Percentiles rank a stretch among this genome's conserved stretches.
Conservation (phyloP, 2,888 invertebrate genomes). For the Zele albiditarsus region DNA sequence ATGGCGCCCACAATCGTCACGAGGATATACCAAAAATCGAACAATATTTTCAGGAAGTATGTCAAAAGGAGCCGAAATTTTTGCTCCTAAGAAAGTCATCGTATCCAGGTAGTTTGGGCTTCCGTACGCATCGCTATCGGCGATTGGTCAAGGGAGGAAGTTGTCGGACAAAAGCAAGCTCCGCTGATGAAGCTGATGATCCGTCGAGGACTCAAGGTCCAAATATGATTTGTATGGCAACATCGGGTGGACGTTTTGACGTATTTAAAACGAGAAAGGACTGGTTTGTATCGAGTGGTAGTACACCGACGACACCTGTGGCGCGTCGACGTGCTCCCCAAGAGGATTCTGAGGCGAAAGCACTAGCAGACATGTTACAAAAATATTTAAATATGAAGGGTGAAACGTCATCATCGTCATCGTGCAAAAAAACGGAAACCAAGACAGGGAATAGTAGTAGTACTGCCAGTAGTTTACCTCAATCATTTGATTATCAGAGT, state of each 20-base stretch:
- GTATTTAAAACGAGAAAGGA: constrained; percentile 81
- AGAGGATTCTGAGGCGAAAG: constrained; percentile 75
- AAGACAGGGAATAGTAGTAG: background rate
- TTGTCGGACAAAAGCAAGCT: constrained; percentile 79
- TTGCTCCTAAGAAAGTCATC: constrained; percentile 88
- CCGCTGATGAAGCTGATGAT: constrained; percentile 79
- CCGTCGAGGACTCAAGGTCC: constrained; percentile 59
- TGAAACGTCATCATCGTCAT: constrained; percentile 46
- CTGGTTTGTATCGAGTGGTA: constrained; percentile 74
- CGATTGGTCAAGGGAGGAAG: constrained; percentile 80
- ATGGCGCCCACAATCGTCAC: constrained; percentile 81
- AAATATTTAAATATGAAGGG: constrained; percentile 78
- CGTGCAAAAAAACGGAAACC: constrained; percentile 42
- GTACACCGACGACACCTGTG: constrained; percentile 67
- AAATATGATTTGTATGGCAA: constrained; percentile 71
- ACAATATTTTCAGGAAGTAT: constrained; percentile 88
- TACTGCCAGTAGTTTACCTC: constrained; percentile 46
- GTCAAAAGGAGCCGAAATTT: constrained; percentile 84
- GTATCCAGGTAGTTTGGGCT: constrained; percentile 80
- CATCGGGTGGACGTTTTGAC: constrained; percentile 80
- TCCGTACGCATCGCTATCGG: constrained; percentile 75
- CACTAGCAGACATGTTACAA: constrained; percentile 79
- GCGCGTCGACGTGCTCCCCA: constrained; percentile 53
- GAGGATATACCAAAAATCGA: constrained; percentile 89
- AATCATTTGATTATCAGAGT: constrained; percentile 77